Evolutionary conservation across 2,113 vertebrate species (phyloP), one percentile per base, ranked within the genome.

Genomic region (Cephalopholis sonnerati): DNA sequence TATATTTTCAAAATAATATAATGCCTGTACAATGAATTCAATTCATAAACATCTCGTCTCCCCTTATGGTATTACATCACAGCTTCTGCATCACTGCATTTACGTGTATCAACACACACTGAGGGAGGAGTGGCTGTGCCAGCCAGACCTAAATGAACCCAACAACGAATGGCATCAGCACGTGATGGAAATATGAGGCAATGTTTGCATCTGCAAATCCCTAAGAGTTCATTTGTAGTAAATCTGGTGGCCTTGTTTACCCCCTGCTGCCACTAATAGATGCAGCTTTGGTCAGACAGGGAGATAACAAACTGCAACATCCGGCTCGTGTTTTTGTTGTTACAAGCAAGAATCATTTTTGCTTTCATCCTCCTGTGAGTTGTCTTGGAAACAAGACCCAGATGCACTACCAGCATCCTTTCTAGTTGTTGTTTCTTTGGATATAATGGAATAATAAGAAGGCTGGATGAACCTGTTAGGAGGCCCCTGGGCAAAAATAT

Each of bases 21-120:
- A 67, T 13, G 9, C 22, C 7, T 22, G 18, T 17, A 1, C 41
- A 2, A 2, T 53, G 69, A 39, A 41, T 51, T 1, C 22, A 74
- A 70, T 5, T 6, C 3, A 50, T 18, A 74, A 41, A 75, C 55
- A 44, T 12, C 10, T 20, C 58, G 24, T 48, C 25, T 57, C 50
- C 36, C 71, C n/a, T 86, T 73, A 7, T 76, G 76, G 24, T 79
- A 80, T 94, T 94, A 94, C 93, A 91, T 93, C 92, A 94, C 89
- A 82, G 70, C 81, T 86, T 75, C 81, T 74, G 91, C 91, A 89
- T 93, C 92, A 74, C 85, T 70, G 85, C 86, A 77, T 86, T 24
- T 85, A 65, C 85, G 84, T 74, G 87, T 90, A 85, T 89, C 86
- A 84, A 91, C 81, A 84, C 87, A 74, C 81, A 24, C 41, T 2